phyloP scores from a whole-genome alignment of 2,797 vertebrate species.

The Argya squamiceps region DNA sequence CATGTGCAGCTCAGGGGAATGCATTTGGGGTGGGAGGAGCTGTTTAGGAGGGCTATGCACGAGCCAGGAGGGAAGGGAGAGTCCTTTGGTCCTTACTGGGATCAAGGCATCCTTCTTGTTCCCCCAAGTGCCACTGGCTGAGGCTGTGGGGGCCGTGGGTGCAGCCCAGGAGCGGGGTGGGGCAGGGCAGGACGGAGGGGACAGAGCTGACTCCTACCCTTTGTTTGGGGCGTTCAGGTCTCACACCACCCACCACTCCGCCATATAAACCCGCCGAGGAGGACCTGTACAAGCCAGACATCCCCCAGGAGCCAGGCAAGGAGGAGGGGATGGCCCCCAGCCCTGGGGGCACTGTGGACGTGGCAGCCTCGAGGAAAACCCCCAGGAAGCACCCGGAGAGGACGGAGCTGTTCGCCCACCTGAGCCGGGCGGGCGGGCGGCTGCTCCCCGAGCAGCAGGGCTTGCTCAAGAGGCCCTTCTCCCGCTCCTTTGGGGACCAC shows the following conservation, averaged over 20 bases:
- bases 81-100: neutral
- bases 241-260: conserved; percentile 96
- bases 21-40: rapidly evolving
- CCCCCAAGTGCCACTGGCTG: neutral
- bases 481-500: conserved; percentile 90
- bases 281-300: conserved; percentile 91
- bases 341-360: conserved; percentile 33
- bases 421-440: conserved; percentile 75
- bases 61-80: neutral
- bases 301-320: conserved; percentile 75
- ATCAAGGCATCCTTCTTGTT: neutral
- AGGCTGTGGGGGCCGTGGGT: neutral
- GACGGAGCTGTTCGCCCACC: conserved; percentile 94
- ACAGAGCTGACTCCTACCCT: conserved; percentile 38
- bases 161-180: neutral
- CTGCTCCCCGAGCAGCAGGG: conserved; percentile 65
- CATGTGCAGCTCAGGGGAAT: neutral
- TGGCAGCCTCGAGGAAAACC: conserved; percentile 66
- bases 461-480: conserved; percentile 76
- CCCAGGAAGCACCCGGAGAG: conserved; percentile 89
- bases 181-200: neutral
- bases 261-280: conserved; percentile 95
- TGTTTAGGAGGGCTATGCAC: neutral
- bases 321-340: conserved; percentile 28
- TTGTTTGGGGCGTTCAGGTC: conserved; percentile 78